Conservation (phyloP, 2,797 vertebrate genomes). For the Eurystomus glaucurus region DNA sequence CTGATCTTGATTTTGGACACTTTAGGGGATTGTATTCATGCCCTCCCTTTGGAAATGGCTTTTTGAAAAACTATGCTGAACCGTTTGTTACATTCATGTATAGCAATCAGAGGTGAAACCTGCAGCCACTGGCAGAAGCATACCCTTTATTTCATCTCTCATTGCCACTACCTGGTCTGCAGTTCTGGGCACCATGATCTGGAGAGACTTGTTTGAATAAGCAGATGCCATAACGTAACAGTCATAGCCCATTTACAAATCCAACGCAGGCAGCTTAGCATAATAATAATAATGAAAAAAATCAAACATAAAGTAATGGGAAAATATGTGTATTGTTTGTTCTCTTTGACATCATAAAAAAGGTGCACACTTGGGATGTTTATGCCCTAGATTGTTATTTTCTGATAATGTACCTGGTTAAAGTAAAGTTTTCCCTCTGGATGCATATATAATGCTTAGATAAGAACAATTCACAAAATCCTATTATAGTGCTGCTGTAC, state of each 20-base stretch:
- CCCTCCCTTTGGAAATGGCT: not conserved
- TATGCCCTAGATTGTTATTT: slow-evolving; percentile 78
- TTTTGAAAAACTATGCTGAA: not conserved
- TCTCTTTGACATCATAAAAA: slow-evolving; percentile 71
- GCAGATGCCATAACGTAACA: not conserved
- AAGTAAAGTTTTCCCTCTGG: slow-evolving; percentile 79
- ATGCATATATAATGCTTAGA: slow-evolving; percentile 77
- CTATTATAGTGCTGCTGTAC: slow-evolving; percentile 72
- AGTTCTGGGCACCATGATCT: not conserved
- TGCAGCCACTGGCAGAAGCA: not conserved
- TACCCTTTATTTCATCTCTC: not conserved
- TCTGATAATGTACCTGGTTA: slow-evolving; percentile 80
- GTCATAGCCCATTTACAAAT: slow-evolving; percentile 52
- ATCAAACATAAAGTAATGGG: slow-evolving; percentile 71
- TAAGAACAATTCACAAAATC: slow-evolving; percentile 80
- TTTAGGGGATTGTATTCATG: not conserved
- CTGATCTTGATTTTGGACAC: not conserved
- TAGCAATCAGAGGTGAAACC: not conserved
- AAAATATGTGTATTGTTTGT: slow-evolving; percentile 70
- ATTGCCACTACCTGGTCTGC: not conserved
- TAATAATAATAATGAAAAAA: slow-evolving; percentile 48
- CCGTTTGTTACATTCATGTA: not conserved
- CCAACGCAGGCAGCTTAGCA: slow-evolving; percentile 40
- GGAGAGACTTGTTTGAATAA: slow-evolving; percentile 19
- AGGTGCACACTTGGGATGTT: slow-evolving; percentile 67